Conservation (phyloP, 2,113 vertebrate species). For the Poeciliopsis turrubarensis region DNA sequence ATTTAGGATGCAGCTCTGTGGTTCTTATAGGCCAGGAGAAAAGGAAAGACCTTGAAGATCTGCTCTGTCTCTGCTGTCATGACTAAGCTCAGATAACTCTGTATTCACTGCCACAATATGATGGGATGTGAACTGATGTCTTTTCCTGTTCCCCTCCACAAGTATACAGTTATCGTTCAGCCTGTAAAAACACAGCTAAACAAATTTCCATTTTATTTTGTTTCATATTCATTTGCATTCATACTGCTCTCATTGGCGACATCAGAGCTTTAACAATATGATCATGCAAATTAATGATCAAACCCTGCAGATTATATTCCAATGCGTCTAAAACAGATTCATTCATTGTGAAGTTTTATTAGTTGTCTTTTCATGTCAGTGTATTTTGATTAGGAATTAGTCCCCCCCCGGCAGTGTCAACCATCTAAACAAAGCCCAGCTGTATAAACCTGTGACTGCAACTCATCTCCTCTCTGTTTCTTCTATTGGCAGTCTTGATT, state of each 20-base stretch:
- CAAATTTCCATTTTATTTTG: not conserved
- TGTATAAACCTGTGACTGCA: conserved; percentile 69
- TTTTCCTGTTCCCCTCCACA: too few species aligned
- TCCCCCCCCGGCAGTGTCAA: conserved; percentile 35
- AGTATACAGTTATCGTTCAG: too few species aligned
- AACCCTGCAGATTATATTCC: not conserved
- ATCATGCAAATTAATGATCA: not conserved
- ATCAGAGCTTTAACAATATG: not conserved
- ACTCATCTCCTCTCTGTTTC: conserved; percentile 64
- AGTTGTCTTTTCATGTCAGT: conserved; percentile 60
- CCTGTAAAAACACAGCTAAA: not conserved
- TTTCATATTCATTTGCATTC: not conserved
- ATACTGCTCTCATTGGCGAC: not conserved
- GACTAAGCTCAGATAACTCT: too few species aligned
- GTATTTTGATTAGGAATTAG: conserved; percentile 74
- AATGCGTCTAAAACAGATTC: not conserved
- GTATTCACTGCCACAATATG: too few species aligned
- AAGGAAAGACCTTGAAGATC: too few species aligned
- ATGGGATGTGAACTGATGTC: too few species aligned
- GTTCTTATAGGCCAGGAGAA: too few species aligned
- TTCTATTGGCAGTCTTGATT: conserved; percentile 26
- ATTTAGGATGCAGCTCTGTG: too few species aligned
- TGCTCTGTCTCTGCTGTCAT: too few species aligned
- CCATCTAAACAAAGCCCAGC: conserved; percentile 72
- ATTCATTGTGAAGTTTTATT: conserved; percentile 29